Evolutionary conservation across 2,888 invertebrate genomes (phyloP).

Genomic region (Scaeva pyrastri): DNA sequence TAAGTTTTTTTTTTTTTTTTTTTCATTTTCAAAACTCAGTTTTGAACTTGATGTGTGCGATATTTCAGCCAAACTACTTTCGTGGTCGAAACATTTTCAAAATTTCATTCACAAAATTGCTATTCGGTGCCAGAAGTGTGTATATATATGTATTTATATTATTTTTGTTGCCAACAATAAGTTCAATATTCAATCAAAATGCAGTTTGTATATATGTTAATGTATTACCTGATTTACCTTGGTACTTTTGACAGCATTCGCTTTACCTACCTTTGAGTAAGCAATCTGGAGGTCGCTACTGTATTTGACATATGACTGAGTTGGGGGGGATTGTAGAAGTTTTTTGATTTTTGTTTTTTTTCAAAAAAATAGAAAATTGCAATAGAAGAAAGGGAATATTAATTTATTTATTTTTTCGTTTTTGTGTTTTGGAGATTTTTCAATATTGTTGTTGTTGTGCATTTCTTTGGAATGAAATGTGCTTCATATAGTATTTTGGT

Average conservation of each 20-base stretch:
- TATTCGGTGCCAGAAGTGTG: constrained; percentile 28
- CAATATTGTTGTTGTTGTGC: constrained; percentile 52
- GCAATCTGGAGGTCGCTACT: constrained; percentile 67
- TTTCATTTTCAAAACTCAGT: not conserved
- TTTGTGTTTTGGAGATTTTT: constrained; percentile 10
- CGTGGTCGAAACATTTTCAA: constrained; percentile 18
- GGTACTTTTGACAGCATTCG: constrained; percentile 44
- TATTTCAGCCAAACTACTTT: constrained; percentile 49
- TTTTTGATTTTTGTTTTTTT: not conserved
- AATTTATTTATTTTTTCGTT: constrained; percentile 35
- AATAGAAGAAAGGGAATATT: constrained; percentile 54
- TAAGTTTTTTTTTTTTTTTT: not conserved
- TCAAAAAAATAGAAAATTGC: constrained; percentile 62
- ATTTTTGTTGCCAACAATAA: constrained; percentile 23
- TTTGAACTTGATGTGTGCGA: constrained; percentile 16
- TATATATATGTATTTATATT: not conserved
- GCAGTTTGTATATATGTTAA: constrained; percentile 8
- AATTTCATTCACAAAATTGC: constrained; percentile 20
- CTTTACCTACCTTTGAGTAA: constrained; percentile 72
- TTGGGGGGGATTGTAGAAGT: constrained; percentile 48
- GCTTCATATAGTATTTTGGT: constrained; percentile 19
- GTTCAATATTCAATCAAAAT: constrained; percentile 42
- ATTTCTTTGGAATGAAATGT: constrained; percentile 46
- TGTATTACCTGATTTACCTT: constrained; percentile 69
- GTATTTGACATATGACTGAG: constrained; percentile 71